Conservation (phyloP, 2,113 vertebrate species). For the Mormyrus lacerda region DNA sequence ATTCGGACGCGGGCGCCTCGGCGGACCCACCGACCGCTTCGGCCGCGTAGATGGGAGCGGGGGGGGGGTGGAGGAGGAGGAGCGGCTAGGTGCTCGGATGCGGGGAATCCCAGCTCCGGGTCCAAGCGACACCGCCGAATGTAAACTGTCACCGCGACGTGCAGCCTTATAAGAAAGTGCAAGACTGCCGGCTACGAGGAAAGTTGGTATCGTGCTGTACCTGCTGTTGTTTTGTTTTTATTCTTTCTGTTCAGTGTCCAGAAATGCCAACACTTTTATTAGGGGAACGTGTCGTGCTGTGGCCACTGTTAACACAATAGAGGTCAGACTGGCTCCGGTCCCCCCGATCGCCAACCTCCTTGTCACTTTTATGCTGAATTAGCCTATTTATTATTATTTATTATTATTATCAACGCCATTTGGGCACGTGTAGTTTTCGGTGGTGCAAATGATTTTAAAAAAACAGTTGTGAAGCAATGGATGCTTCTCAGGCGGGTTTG, state of each 20-base stretch:
- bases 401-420: not conserved
- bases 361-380: not conserved
- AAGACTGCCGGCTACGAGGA: not conserved
- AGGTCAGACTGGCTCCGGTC: not conserved
- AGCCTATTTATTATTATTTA: not conserved
- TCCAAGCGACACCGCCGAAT: not conserved
- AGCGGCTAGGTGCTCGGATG: not conserved
- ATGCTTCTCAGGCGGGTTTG: not conserved
- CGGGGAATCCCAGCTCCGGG: not conserved
- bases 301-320: constrained; percentile 2
- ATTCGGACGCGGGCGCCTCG: not conserved
- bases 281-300: not conserved
- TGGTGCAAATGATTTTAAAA: not conserved
- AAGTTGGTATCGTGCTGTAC: not conserved
- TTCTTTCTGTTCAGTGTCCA: not conserved
- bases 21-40: not conserved
- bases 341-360: not conserved
- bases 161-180: not conserved
- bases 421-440: not conserved
- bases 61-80: not conserved
- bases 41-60: not conserved
- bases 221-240: not conserved
- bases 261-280: not conserved
- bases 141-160: not conserved
- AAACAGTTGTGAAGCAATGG: not conserved